Percentiles rank a stretch among this genome's conserved stretches.
Conservation (phyloP, 2,113 vertebrate genomes). For the Orcinus orca region DNA sequence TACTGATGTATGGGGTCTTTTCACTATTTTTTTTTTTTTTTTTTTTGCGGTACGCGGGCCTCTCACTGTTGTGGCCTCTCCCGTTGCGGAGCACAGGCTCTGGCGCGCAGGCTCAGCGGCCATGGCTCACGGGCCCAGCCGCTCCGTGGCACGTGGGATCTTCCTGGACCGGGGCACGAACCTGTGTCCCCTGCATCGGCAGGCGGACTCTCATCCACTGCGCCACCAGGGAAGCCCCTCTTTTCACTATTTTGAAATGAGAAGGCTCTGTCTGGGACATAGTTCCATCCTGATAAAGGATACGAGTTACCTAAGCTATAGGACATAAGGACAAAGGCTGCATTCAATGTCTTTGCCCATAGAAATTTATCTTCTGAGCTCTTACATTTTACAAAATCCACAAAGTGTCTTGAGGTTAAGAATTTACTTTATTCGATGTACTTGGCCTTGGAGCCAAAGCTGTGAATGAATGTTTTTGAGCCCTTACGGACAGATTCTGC, state of each 20-base stretch:
- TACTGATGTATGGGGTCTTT: not conserved
- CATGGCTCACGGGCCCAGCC: too few relatives aligned
- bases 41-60: too few relatives aligned
- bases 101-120: too few relatives aligned
- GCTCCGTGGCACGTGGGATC: too few relatives aligned
- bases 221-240: too few relatives aligned
- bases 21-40: not conserved
- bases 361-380: not conserved
- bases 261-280: not conserved
- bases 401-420: not conserved
- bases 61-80: too few relatives aligned
- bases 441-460: not conserved
- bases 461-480: not conserved
- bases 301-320: not conserved
- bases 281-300: not conserved
- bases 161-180: too few relatives aligned
- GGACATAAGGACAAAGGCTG: not conserved
- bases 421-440: not conserved
- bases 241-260: not conserved
- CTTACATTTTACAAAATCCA: slow-evolving; percentile 30
- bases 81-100: too few relatives aligned
- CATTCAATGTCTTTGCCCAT: not conserved
- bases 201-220: too few relatives aligned
- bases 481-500: not conserved
- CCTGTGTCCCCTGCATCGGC: too few relatives aligned